phyloP scores from a whole-genome alignment of 2,888 invertebrate species.

The Leptodirus hochenwartii region DNA sequence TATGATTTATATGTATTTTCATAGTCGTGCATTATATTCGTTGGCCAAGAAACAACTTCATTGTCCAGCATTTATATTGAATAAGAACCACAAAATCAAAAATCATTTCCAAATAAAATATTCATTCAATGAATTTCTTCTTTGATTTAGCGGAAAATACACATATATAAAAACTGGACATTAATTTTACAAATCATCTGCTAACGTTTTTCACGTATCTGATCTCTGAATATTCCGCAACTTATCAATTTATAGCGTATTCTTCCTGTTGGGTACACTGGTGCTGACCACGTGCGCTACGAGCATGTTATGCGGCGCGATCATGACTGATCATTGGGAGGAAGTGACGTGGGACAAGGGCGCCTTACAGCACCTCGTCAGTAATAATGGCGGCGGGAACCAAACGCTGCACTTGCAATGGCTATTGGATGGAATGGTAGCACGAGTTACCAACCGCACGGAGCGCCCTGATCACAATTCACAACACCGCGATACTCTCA shows the following conservation, averaged over 20 bases:
- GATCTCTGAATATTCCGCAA: no score
- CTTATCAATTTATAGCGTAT: slow-evolving; percentile 23
- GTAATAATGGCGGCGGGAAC: slow-evolving; percentile 41
- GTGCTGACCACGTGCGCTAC: slow-evolving; percentile 59
- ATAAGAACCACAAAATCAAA: no score
- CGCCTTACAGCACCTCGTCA: slow-evolving; percentile 34
- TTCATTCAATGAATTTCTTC: no score
- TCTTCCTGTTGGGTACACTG: slow-evolving; percentile 44
- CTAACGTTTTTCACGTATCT: no score
- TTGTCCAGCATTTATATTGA: no score
- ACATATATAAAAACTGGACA: no score
- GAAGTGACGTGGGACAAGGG: slow-evolving; percentile 62
- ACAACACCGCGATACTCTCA: slow-evolving; percentile 15
- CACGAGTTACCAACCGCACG: slow-evolving; percentile 29
- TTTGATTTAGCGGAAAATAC: no score
- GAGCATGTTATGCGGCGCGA: slow-evolving; percentile 64
- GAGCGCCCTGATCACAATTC: slow-evolving; percentile 2
- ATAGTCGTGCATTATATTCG: no score
- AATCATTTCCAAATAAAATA: no score
- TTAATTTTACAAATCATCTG: no score
- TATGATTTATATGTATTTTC: no score
- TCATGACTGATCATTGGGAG: slow-evolving; percentile 86
- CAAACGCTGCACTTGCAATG: slow-evolving; percentile 41
- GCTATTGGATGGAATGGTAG: slow-evolving; percentile 60
- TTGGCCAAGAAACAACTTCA: no score